A percentile compares a stretch with the other conserved stretches of the same genome.
Evolutionary conservation across 2,113 vertebrate species (phyloP).

Genomic region (Verasper variegatus): DNA sequence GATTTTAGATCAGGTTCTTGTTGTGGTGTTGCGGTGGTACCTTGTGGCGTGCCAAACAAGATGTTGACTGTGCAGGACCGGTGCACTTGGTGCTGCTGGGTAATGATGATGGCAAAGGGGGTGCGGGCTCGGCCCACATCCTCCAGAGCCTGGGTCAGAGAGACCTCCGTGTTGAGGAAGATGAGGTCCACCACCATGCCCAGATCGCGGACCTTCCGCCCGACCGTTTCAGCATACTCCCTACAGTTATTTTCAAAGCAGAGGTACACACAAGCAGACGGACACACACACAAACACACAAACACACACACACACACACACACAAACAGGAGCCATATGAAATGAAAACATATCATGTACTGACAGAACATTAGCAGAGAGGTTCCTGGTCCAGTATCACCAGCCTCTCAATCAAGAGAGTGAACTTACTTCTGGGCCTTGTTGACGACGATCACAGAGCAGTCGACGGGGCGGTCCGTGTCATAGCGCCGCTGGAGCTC

Average conservation of each 20-base stretch:
- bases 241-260: constrained; percentile 74
- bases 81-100: constrained; percentile 97
- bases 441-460: constrained; percentile 97
- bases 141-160: constrained; percentile 94
- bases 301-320: constrained; percentile 23
- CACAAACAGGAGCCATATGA: constrained; percentile 23
- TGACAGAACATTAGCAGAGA: not conserved
- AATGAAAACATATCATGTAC: constrained; percentile 44
- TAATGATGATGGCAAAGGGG: constrained; percentile 97
- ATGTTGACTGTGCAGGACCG: constrained; percentile 99
- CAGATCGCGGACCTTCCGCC: constrained; percentile 94
- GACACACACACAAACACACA: not conserved
- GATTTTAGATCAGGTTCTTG: not conserved
- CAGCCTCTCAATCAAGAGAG: not conserved
- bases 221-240: constrained; percentile 97
- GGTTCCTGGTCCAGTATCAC: fast-evolving
- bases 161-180: constrained; percentile 98
- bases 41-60: constrained; percentile 97
- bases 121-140: constrained; percentile 95
- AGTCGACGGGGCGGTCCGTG: constrained; percentile 93
- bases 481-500: constrained; percentile 96
- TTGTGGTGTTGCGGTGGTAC: constrained; percentile 71
- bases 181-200: constrained; percentile 99
- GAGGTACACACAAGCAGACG: constrained; percentile 2
- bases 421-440: constrained; percentile 94